Evolutionary conservation across 1,140 invertebrate species (phyloP), one percentile per base, ranked within the genome.

Genomic region (Doryteuthis pealeii): DNA sequence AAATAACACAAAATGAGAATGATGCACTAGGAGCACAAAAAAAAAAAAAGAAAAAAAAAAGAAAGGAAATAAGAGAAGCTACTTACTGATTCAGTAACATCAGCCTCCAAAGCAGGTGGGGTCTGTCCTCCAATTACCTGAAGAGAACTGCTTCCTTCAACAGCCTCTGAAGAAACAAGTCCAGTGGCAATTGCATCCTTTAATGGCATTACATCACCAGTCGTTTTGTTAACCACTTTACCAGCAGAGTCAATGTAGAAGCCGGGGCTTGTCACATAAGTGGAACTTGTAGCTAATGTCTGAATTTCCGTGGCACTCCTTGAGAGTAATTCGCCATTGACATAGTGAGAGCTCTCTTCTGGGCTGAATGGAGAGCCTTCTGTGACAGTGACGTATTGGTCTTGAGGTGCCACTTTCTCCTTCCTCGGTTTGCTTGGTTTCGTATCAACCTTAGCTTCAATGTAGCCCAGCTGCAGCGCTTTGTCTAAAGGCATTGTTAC

Each of bases 181-280:
- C 94, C 95, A 79, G 91, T 89, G 85, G 96, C 93, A 81, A 96
- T 92, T 4, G 94, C 95, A 89, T 96, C 93, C 65, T 92, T 70
- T n/a, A 87, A 72, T 2, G 78, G 77, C 77, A 86, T 83, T 28
- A 65, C 74, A 43, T 86, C 76, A 8, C 84, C 84, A 14, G 81
- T 84, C 35, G 74, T 70, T 1, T 72, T 71, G 73, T 85, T 83
- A 12, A 83, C 70, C 45, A 85, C 83, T 49, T 82, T 77, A 26
- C 83, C 82, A 66, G 71, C 72, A 8, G 82, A 82, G 70, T 82
- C 78, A n/a, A 85, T 81, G 45, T 76, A 77, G 67, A 79, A 85
- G 15, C 81, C 83, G 28, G 81, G 81, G 65, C 74, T 81, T 40
- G 78, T 80, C 30, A 78, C 74, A 74, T 81, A 82, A 22, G 79